Evolutionary conservation across 2,888 invertebrate genomes (phyloP), one percentile per base, ranked within the genome.

Genomic region (Cerastis leucographa): DNA sequence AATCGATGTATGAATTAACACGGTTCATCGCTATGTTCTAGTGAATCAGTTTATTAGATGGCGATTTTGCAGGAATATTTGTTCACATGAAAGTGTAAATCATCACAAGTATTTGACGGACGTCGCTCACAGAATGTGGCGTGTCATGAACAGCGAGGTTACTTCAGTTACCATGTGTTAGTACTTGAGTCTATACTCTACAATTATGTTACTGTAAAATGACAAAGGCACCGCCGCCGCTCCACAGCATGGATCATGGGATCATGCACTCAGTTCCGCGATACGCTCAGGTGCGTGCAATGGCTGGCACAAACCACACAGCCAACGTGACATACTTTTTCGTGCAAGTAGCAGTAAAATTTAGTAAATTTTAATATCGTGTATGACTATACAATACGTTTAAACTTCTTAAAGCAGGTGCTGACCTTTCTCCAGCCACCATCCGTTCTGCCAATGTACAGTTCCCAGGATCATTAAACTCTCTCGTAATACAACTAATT

Each of bases 401-500:
- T 22, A 29, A 44, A 17, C 6, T 9, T 49, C 9, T 40, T 7
- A 22, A 0, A 29, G 44, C 17, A 25, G 29, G 54, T 35, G 40
- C 71, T 29, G 40, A 40, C n/a, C 54, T 6, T 12, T 19, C 7
- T n/a, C 29, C 54, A 22, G 14, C 11, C 11, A n/a, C 35, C 40
- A 22, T 25, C 64, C 22, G 42, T 29, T 25, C 42, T n/a, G 29
- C 17, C 17, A n/a, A 14, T 35, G 46, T 67, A 35, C 79, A 74
- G 74, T 74, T 81, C 25, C 29, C 11, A 5, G 62, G 79, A 65
- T 82, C 83, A 68, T 22, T 68, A 64, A 79, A 56, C 76, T 82
- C 76, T 64, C 62, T 68, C n/a, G 6, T 46, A 19, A 35, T 22
- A 14, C 35, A 29, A 66, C 2, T 29, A 56, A 64, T 65, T 29